Base-by-base conservation (phyloP, 2,113 vertebrate species). In the Telmatochromis sp. region DNA sequence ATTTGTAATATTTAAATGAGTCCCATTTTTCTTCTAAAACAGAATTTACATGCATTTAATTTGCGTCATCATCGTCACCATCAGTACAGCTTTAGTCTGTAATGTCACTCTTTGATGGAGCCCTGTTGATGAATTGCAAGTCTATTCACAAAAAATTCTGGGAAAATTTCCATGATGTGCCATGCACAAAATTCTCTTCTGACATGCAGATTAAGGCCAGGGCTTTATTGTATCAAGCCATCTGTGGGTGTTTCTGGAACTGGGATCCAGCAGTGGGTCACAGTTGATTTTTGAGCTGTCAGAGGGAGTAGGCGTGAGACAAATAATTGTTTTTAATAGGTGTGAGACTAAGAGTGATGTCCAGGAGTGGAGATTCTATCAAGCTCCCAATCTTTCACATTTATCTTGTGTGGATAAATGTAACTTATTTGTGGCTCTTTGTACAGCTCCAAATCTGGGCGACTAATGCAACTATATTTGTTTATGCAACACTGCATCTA, bases 211-310 rank as follows among this genome's bases (percentile, higher is more conserved):
- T 89, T 57, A 86, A 78, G 47, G 57, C 81, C 68, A 55, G 10
- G 19, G 35, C 57, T 86, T 87, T 73, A 85, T 87, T 90, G 81
- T 86, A 50, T 17, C 37, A 45, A 73, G 53, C 42, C 31, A 53
- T 90, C n/a, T 78, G 93, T 94, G 91, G 93, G 91, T 23, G 92
- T 91, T 89, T 84, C 80, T 90, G 47, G 11, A 73, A 53, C 33
- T 12, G 60, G 90, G 82, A 83, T 90, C 88, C 87, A 89, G 86
- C 79, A 71, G 57, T 33, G 86, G 88, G 82, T 93, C 90, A 94
- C 82, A 82, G 86, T 82, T 68, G 84, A 89, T 78, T 87, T 93
- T 33, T 78, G 58, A 89, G 60, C 85, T 51, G 45, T 88, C 80
- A 68, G 35, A 81, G 73, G 31, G 80, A 91, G 94, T 95, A 89